A percentile compares a stretch with the other conserved stretches of the same genome.
These are phyloP conservation scores for Entomobrya multifasciata DNA, from an alignment of 2,888 invertebrate species.

Conservation along the genomic window DNA sequence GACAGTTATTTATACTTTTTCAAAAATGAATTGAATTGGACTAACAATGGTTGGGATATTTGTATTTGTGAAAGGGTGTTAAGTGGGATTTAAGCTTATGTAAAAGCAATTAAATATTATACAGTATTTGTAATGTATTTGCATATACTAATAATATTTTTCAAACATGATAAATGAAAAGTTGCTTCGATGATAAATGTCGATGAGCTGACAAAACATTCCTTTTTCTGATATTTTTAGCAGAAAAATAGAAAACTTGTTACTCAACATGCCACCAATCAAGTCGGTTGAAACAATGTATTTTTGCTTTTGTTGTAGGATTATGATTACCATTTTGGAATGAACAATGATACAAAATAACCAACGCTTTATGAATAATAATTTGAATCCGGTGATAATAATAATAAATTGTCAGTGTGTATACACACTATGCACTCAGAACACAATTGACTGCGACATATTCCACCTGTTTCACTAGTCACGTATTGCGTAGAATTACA, in stretches of 20 bases:
- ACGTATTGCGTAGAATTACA: too few relatives aligned
- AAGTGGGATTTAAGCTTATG: background rate
- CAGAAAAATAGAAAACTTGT: background rate
- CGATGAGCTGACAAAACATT: background rate
- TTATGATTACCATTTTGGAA: background rate
- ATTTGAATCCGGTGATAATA: background rate
- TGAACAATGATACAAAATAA: background rate
- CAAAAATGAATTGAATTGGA: slow-evolving; percentile 5
- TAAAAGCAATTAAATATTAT: slow-evolving; percentile 28
- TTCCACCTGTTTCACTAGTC: too few relatives aligned
- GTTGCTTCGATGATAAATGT: background rate
- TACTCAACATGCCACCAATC: background rate
- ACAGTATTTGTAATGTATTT: slow-evolving; percentile 27
- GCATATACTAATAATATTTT: too few relatives aligned
- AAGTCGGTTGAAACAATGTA: background rate
- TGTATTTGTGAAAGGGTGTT: too few relatives aligned
- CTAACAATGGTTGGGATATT: too few relatives aligned
- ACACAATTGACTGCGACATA: too few relatives aligned
- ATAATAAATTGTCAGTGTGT: slow-evolving; percentile 16
- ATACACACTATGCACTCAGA: too few relatives aligned
- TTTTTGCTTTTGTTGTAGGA: background rate
- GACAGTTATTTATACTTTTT: slow-evolving; percentile 5
- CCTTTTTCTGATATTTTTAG: background rate
- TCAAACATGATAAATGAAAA: too few relatives aligned
- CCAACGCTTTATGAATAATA: slow-evolving; percentile 1